A percentile compares a stretch with the other conserved stretches of the same genome.
These are phyloP conservation scores for Diloba caeruleocephala DNA, from an alignment of 2,888 invertebrate genomes.

Conservation along the genomic window DNA sequence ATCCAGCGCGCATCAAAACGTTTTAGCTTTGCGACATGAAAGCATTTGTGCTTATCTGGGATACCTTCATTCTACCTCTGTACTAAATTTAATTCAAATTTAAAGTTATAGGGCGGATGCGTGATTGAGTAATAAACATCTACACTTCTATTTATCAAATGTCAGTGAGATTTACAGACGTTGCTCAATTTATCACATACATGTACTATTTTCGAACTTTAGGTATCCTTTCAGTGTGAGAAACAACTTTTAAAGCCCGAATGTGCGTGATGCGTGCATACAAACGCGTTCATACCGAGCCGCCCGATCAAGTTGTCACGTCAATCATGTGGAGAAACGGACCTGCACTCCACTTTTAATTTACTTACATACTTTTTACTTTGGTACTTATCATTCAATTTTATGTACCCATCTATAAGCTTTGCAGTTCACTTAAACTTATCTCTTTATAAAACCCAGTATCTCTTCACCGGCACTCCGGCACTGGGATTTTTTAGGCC, in stretches of 20 bases:
- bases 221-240: neutral
- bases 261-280: conserved; percentile 8
- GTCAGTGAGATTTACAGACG: too few relatives aligned
- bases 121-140: too few relatives aligned
- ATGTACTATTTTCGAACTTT: conserved; percentile 3
- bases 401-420: conserved; percentile 33
- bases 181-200: too few relatives aligned
- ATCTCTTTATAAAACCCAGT: conserved; percentile 33
- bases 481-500: conserved; percentile 27
- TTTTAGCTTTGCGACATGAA: too few relatives aligned
- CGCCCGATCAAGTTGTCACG: conserved; percentile 69
- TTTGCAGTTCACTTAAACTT: conserved; percentile 33
- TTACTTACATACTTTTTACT: conserved; percentile 58
- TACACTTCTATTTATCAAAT: too few relatives aligned
- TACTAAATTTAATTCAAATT: too few relatives aligned
- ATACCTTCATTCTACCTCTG: too few relatives aligned
- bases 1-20: too few relatives aligned
- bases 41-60: too few relatives aligned
- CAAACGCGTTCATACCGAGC: conserved; percentile 6
- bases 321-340: conserved; percentile 76
- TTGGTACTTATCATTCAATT: conserved; percentile 41
- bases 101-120: too few relatives aligned
- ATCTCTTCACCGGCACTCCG: conserved; percentile 16
- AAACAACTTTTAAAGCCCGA: conserved; percentile 23
- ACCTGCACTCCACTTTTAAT: conserved; percentile 63